Base-by-base conservation (phyloP, 2,888 invertebrate species). In the Phorcus lineatus region DNA sequence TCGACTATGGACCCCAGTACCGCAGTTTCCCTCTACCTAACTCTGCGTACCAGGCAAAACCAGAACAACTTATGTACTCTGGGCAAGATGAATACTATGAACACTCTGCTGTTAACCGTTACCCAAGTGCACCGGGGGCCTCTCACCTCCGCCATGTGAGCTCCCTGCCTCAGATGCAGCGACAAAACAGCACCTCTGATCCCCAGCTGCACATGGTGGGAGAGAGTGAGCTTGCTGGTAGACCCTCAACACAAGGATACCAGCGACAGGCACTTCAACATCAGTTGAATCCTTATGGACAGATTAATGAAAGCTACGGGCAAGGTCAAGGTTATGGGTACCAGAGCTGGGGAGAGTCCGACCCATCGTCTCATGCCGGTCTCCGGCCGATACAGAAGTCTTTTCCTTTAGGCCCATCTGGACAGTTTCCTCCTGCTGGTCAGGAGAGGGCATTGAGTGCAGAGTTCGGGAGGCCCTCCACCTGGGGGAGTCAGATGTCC, bases 101-200 rank as follows among this genome's bases (percentile, higher is more conserved):
- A 6, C 88, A 89, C 77, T 36, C 80, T 2, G 74, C 83, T n/a
- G 70, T 90, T 7, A 81, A 84, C 52, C 85, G 86, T 4, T 87
- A 89, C 85, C 88, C 86, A 24, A 91, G 89, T 84, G 88, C 88
- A 0, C 89, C 83, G 78, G 86, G 70, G 11, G 74, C 36, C n/a
- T 55, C 53, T 2, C 66, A 77, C n/a, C 19, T 36, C 28, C 28
- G 31, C 54, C 53, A 54, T 28, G 24, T n/a, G n/a, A 22, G 19
- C 31, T 17, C 36, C 55, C 88, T 84, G 78, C 90, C 92, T 77
- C 93, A 92, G 83, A 94, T 94, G 94, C 94, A 93, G 80, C 92
- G 93, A 36, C 91, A 93, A 81, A 93, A 93, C 86, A 93, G 93
- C 82, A 94, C 95, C 80, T 95, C 95, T 0, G 96, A 96, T 88